These are phyloP conservation scores for Argynnis bischoffii DNA, from an alignment of 2,888 invertebrate species.

Conservation along the genomic window DNA sequence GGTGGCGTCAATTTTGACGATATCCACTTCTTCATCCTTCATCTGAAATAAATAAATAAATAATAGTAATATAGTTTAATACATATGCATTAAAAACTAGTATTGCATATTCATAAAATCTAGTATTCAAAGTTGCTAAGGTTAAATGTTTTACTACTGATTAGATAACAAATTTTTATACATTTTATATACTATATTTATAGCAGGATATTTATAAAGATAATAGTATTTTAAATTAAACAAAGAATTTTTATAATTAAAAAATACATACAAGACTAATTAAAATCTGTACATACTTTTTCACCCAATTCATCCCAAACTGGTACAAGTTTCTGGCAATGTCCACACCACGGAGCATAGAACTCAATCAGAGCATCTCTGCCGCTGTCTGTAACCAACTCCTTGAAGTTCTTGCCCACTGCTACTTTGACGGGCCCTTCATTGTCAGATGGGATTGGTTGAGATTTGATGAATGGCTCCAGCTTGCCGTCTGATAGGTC, in stretches of 20 bases:
- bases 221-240: too few relatives aligned
- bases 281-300: slow-evolving; percentile 76
- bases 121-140: too few relatives aligned
- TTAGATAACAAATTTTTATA: too few relatives aligned
- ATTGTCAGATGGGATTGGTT: slow-evolving; percentile 93
- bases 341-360: slow-evolving; percentile 99
- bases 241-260: too few relatives aligned
- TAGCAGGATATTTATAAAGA: too few relatives aligned
- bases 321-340: slow-evolving; percentile 98
- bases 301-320: slow-evolving; percentile 96
- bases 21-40: slow-evolving; percentile 91
- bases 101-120: too few relatives aligned
- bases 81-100: neutral
- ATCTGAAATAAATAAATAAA: slow-evolving; percentile 73
- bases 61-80: neutral
- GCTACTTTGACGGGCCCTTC: slow-evolving; percentile 93
- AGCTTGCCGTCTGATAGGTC: slow-evolving; percentile 91
- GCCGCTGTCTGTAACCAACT: slow-evolving; percentile 93
- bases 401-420: slow-evolving; percentile 98
- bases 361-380: slow-evolving; percentile 98
- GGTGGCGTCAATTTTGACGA: slow-evolving; percentile 99
- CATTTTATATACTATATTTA: too few relatives aligned
- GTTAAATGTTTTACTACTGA: too few relatives aligned
- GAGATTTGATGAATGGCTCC: slow-evolving; percentile 97
- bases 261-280: too few relatives aligned